A percentile compares a stretch with the other conserved stretches of the same genome.
These are phyloP conservation scores for Syngnathus typhle DNA, from an alignment of 2,113 vertebrate genomes.

Conservation along the genomic window DNA sequence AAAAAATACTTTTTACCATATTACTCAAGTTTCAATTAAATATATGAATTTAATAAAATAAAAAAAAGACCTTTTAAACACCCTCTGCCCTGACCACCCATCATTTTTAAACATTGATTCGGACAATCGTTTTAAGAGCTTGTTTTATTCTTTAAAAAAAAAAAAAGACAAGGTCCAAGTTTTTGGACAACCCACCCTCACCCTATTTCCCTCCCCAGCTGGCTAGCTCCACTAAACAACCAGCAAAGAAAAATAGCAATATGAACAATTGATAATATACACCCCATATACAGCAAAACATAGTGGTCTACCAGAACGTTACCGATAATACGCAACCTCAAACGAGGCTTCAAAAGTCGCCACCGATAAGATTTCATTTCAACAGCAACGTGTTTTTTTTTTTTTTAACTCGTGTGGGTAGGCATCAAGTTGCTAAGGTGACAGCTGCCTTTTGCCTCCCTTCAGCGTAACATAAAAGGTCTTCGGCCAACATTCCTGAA, in stretches of 20 bases:
- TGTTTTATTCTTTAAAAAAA: slow-evolving; percentile 49
- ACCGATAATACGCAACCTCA: slow-evolving; percentile 61
- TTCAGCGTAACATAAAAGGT: slow-evolving; percentile 22
- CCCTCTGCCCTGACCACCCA: background rate
- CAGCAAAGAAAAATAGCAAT: slow-evolving; percentile 67
- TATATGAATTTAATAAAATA: too few species aligned
- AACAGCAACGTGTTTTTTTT: slow-evolving; percentile 33
- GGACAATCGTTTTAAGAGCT: slow-evolving; percentile 36
- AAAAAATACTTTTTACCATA: too few species aligned
- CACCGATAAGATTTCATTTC: slow-evolving; percentile 53
- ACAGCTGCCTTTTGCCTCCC: slow-evolving; percentile 36
- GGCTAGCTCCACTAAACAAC: slow-evolving; percentile 59
- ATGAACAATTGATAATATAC: slow-evolving; percentile 70
- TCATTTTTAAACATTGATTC: background rate
- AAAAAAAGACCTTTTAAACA: too few species aligned
- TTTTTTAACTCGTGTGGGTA: slow-evolving; percentile 34
- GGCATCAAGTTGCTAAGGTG: slow-evolving; percentile 24
- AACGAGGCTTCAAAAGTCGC: slow-evolving; percentile 60
- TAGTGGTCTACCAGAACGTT: slow-evolving; percentile 71
- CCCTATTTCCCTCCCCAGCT: slow-evolving; percentile 51
- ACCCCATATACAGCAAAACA: slow-evolving; percentile 76
- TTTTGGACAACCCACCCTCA: slow-evolving; percentile 57
- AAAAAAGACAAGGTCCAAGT: slow-evolving; percentile 57
- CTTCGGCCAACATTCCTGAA: slow-evolving; percentile 7
- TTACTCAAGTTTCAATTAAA: too few species aligned